Evolutionary conservation across 2,888 invertebrate species (phyloP).

Genomic region (Torymus tubicola): DNA sequence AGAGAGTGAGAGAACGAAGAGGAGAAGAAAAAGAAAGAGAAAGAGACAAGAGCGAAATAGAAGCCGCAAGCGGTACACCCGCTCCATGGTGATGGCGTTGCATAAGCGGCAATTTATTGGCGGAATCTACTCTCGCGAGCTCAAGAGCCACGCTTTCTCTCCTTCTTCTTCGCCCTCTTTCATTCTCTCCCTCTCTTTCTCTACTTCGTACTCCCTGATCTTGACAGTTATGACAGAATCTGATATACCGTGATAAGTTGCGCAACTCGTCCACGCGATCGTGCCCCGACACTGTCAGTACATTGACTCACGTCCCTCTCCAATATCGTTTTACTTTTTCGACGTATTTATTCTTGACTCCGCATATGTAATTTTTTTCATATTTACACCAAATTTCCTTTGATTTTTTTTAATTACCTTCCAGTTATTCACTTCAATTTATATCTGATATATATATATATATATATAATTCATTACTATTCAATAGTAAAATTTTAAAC

Average conservation of each 20-base stretch:
- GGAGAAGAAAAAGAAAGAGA: conserved; percentile 22
- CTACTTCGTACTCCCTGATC: conserved; percentile 28
- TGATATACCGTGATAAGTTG: conserved; percentile 48
- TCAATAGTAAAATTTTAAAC: too few relatives aligned
- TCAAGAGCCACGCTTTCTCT: conserved; percentile 7
- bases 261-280: conserved; percentile 28
- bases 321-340: conserved; percentile 45
- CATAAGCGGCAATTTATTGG: conserved; percentile 54
- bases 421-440: too few relatives aligned
- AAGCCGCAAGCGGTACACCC: conserved; percentile 53
- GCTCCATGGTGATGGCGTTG: conserved; percentile 43
- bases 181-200: conserved; percentile 31
- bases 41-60: conserved; percentile 36
- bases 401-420: too few relatives aligned
- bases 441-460: too few relatives aligned
- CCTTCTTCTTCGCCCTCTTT: conserved; percentile 11
- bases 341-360: neutral
- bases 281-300: conserved; percentile 17
- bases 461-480: too few relatives aligned
- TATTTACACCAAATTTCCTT: neutral
- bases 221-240: conserved; percentile 51
- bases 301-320: neutral
- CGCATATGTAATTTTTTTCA: neutral
- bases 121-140: conserved; percentile 30
- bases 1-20: neutral